A percentile compares a stretch with the other conserved stretches of the same genome.
phyloP scores from a whole-genome alignment of 64 coral and sea anemone species.

The Actinia tenebrosa region DNA sequence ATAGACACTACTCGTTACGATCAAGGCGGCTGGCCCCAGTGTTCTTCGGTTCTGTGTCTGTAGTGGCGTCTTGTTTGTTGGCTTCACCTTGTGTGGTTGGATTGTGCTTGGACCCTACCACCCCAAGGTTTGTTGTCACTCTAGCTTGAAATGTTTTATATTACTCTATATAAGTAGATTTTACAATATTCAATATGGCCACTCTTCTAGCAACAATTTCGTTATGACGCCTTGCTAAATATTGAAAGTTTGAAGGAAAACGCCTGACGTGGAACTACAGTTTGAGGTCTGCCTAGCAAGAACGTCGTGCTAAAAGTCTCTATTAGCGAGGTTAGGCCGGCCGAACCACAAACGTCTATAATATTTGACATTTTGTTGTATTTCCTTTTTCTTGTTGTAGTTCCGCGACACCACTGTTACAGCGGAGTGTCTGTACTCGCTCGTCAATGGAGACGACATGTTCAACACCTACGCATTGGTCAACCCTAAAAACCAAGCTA shows the following conservation, averaged over 20 bases:
- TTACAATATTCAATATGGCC: no score
- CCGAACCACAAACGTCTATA: no score
- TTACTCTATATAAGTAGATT: no score
- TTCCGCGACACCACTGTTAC: conserved; percentile 53
- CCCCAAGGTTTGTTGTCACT: conserved; percentile 46
- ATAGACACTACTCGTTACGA: conserved; percentile 71
- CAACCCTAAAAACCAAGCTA: conserved; percentile 25
- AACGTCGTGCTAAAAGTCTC: no score
- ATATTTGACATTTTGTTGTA: background rate
- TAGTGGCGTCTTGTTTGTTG: conserved; percentile 64
- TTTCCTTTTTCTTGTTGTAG: conserved; percentile 31
- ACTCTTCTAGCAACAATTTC: no score
- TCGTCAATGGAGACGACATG: conserved; percentile 99
- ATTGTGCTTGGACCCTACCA: conserved; percentile 92
- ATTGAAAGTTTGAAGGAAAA: no score
- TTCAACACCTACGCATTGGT: conserved; percentile 80
- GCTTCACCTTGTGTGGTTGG: conserved; percentile 89
- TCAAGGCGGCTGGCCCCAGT: conserved; percentile 85
- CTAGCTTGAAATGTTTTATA: background rate
- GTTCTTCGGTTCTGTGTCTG: conserved; percentile 73
- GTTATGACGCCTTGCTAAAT: no score
- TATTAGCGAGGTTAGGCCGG: no score
- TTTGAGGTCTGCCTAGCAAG: no score
- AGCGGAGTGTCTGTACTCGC: conserved; percentile 85
- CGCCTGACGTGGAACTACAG: no score